Evolutionary conservation across 2,113 vertebrate species (phyloP).

Genomic region (Gadus chalcogrammus): DNA sequence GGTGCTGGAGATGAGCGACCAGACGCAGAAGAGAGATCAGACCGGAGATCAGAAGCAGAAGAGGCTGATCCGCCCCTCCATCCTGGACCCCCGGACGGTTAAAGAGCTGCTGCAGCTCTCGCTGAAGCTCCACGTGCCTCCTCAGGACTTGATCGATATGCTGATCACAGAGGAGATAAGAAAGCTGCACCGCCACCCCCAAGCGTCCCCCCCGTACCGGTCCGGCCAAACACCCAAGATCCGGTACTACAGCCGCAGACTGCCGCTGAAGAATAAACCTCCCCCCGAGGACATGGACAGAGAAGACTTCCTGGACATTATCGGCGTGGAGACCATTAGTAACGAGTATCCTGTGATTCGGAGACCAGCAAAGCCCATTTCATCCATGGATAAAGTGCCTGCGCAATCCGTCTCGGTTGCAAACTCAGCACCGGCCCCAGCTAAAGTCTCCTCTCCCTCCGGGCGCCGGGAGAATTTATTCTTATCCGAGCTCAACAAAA

Average conservation of each 20-base stretch:
- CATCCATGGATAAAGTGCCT: slow-evolving; percentile 69
- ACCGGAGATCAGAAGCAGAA: slow-evolving; percentile 69
- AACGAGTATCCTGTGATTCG: slow-evolving; percentile 80
- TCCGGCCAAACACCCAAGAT: slow-evolving; percentile 77
- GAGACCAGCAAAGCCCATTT: slow-evolving; percentile 76
- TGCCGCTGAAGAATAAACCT: slow-evolving; percentile 77
- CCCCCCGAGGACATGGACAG: slow-evolving; percentile 84
- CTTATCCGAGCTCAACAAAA: slow-evolving; percentile 77
- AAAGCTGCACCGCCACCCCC: slow-evolving; percentile 76
- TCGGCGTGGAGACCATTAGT: slow-evolving; percentile 81
- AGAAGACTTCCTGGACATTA: slow-evolving; percentile 89
- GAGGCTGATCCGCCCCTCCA: slow-evolving; percentile 77
- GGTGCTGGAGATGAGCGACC: slow-evolving; percentile 79
- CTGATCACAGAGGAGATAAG: slow-evolving; percentile 84
- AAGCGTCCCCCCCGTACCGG: slow-evolving; percentile 67
- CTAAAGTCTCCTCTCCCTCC: slow-evolving; percentile 54
- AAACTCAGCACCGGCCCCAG: slow-evolving; percentile 28
- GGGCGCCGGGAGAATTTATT: slow-evolving; percentile 78
- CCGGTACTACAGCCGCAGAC: slow-evolving; percentile 77
- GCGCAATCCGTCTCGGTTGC: slow-evolving; percentile 59
- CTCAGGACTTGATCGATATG: slow-evolving; percentile 94
- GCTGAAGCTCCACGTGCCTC: slow-evolving; percentile 92
- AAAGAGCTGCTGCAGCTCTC: slow-evolving; percentile 92
- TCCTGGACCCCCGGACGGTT: slow-evolving; percentile 82
- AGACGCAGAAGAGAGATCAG: slow-evolving; percentile 67